A percentile compares a stretch with the other conserved stretches of the same genome.
phyloP scores from a whole-genome alignment of 1,140 invertebrate genomes.

The Heliothis virescens region DNA sequence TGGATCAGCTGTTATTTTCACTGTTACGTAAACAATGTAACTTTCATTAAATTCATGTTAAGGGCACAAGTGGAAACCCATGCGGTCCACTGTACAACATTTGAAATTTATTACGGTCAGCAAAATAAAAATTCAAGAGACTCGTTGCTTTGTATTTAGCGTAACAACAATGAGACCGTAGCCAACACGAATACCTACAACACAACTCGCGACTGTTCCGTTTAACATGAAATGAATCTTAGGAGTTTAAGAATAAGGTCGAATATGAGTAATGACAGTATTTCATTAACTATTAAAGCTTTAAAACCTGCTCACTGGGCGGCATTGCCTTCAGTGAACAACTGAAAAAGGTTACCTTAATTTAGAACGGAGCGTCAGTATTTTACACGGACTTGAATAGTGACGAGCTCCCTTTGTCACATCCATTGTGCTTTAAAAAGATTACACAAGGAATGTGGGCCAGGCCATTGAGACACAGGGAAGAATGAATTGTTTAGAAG shows the following conservation, averaged over 20 bases:
- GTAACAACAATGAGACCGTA: constrained; percentile 65
- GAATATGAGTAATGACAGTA: constrained; percentile 14
- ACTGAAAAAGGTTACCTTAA: constrained; percentile 81
- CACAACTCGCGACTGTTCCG: constrained; percentile 30
- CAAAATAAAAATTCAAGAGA: constrained; percentile 62
- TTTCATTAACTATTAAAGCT: constrained; percentile 21
- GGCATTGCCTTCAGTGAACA: constrained; percentile 72
- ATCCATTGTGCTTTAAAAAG: constrained; percentile 79
- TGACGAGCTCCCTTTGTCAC: constrained; percentile 73
- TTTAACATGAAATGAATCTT: constrained; percentile 50
- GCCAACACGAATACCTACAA: constrained; percentile 73
- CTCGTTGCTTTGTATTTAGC: constrained; percentile 72
- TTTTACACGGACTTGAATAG: constrained; percentile 74
- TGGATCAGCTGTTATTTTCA: constrained; percentile 44
- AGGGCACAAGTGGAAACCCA: constrained; percentile 62
- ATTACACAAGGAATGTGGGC: constrained; percentile 82
- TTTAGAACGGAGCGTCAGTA: constrained; percentile 76
- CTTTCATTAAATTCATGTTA: constrained; percentile 60
- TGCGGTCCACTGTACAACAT: constrained; percentile 44
- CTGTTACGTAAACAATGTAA: constrained; percentile 47
- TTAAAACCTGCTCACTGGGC: constrained; percentile 65
- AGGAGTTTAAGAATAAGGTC: constrained; percentile 38
- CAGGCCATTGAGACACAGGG: constrained; percentile 75
- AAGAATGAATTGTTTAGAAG: constrained; percentile 82
- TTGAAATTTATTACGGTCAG: constrained; percentile 77